phyloP scores from a whole-genome alignment of 2,113 vertebrate species.

The Oreochromis tanganicae region DNA sequence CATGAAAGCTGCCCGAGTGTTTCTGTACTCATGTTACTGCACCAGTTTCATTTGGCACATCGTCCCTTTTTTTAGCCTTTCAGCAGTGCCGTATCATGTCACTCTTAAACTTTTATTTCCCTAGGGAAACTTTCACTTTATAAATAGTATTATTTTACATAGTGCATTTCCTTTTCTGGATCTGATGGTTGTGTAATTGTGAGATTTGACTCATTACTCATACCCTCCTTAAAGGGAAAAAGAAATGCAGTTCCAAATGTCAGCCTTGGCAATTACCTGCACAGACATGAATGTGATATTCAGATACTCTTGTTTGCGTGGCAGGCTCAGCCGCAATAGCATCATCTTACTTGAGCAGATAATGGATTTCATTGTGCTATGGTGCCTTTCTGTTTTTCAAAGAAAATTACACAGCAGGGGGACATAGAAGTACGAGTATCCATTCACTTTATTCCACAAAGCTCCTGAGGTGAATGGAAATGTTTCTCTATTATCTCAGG shows the following conservation, averaged over 20 bases:
- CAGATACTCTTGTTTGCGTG: constrained; percentile 43
- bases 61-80: neutral
- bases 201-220: neutral
- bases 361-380: neutral
- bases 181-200: neutral
- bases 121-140: neutral
- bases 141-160: neutral
- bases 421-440: neutral
- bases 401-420: neutral
- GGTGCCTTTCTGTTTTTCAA: neutral
- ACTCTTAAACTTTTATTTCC: neutral
- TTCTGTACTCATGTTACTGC: neutral
- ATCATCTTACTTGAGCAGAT: neutral
- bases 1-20: neutral
- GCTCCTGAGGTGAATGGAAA: neutral
- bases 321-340: neutral
- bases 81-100: neutral
- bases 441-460: neutral
- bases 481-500: neutral
- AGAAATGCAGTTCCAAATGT: neutral
- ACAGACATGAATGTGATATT: neutral
- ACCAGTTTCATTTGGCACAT: neutral
- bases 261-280: neutral
- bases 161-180: neutral
- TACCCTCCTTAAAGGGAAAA: neutral